These are phyloP conservation scores for Cheirogaleus major DNA, from an alignment of 2,797 vertebrate genomes.

Conservation along the genomic window DNA sequence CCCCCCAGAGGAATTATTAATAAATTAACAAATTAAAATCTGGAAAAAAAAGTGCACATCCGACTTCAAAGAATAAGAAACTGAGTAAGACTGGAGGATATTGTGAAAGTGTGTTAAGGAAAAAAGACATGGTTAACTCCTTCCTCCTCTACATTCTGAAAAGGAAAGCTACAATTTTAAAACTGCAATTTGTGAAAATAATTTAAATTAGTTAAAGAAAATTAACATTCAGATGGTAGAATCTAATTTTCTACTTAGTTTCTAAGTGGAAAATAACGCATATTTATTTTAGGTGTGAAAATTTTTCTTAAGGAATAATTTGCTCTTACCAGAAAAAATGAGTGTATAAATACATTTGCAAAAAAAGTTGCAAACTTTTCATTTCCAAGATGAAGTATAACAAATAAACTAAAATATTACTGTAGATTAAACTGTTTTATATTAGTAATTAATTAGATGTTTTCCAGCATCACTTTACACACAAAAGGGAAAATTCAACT, in stretches of 20 bases:
- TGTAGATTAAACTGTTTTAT: background rate
- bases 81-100: background rate
- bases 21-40: conserved; percentile 53
- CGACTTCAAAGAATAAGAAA: background rate
- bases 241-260: conserved; percentile 15
- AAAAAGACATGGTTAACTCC: conserved; percentile 5
- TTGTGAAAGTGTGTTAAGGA: background rate
- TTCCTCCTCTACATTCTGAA: background rate
- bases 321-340: conserved; percentile 47
- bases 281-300: conserved; percentile 59
- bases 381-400: conserved; percentile 12
- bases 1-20: background rate
- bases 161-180: conserved; percentile 30
- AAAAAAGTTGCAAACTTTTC: conserved; percentile 21
- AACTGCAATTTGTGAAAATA: conserved; percentile 37
- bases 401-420: conserved; percentile 11
- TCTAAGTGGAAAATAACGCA: conserved; percentile 43
- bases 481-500: background rate
- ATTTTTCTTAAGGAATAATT: conserved; percentile 51
- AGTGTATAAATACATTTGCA: conserved; percentile 26
- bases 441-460: background rate
- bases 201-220: conserved; percentile 54
- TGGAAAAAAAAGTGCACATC: background rate
- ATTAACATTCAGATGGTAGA: conserved; percentile 51
- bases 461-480: background rate